Evolutionary conservation across 2,888 invertebrate species (phyloP).

Genomic region (Athalia cordata): DNA sequence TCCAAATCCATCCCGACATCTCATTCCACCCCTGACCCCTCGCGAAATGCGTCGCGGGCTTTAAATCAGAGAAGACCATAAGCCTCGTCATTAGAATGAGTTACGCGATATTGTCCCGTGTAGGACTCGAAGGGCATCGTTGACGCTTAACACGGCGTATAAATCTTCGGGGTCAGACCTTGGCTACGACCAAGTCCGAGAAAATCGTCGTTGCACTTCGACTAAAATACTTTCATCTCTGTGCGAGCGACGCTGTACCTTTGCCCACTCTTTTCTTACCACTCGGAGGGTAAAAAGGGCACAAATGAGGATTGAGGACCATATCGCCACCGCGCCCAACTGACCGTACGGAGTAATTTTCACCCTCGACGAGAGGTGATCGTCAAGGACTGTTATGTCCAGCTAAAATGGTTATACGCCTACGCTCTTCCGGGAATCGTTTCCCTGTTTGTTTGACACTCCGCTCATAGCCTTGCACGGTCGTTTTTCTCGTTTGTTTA

Average conservation of each 20-base stretch:
- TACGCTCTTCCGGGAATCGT: too few relatives aligned
- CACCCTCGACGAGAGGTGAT: neutral
- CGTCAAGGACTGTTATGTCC: too few relatives aligned
- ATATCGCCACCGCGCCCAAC: too few relatives aligned
- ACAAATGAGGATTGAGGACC: too few relatives aligned
- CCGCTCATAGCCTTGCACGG: neutral
- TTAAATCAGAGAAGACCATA: conserved; percentile 57
- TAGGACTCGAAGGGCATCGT: conserved; percentile 24
- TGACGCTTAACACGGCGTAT: conserved; percentile 31
- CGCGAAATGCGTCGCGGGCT: conserved; percentile 44
- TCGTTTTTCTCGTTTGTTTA: conserved; percentile 8
- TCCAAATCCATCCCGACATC: conserved; percentile 2
- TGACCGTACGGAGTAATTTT: neutral
- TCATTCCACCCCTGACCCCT: conserved; percentile 60
- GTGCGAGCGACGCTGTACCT: neutral
- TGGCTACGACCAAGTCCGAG: neutral
- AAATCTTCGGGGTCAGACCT: conserved; percentile 11
- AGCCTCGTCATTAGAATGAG: conserved; percentile 41
- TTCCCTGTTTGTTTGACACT: neutral
- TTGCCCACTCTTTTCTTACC: neutral
- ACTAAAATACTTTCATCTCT: neutral
- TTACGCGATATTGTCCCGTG: conserved; percentile 38
- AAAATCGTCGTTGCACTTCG: neutral
- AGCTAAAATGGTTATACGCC: too few relatives aligned
- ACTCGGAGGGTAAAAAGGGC: too few relatives aligned